These are phyloP conservation scores for Morbakka virulenta DNA, from an alignment of 30 jellyfish, hydroid and myxozoan genomes.

Conservation along the genomic window DNA sequence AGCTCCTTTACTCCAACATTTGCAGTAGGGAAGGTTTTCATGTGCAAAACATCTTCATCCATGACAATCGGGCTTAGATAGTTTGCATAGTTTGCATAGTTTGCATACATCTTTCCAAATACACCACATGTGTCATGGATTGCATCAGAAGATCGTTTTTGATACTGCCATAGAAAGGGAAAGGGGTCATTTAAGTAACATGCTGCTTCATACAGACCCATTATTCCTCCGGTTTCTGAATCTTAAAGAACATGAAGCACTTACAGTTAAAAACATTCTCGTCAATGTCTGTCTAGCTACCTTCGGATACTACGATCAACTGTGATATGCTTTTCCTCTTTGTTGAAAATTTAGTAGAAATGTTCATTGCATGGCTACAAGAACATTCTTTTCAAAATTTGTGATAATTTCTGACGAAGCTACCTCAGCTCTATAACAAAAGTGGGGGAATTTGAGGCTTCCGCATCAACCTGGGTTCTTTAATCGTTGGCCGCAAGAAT, in stretches of 20 bases:
- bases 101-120: conserved; percentile 15
- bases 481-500: neutral
- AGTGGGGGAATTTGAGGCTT: conserved; percentile 32
- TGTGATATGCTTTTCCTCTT: neutral
- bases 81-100: conserved; percentile 15
- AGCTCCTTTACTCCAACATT: conserved; percentile 26
- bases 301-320: conserved; percentile 2
- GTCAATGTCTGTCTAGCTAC: conserved; percentile 33
- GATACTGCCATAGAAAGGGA: conserved; percentile 37
- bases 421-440: conserved; percentile 25
- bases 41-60: conserved; percentile 49
- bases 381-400: conserved; percentile 22
- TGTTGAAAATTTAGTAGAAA: conserved; percentile 3
- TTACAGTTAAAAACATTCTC: conserved; percentile 31
- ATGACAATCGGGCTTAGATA: conserved; percentile 36
- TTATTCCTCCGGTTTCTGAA: conserved; percentile 28
- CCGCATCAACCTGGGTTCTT: neutral
- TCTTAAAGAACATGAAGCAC: conserved; percentile 16
- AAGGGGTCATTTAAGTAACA: too few relatives aligned
- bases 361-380: conserved; percentile 47
- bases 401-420: conserved; percentile 27
- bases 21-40: conserved; percentile 27
- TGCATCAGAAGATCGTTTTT: conserved; percentile 4
- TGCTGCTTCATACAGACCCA: neutral
- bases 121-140: conserved; percentile 18